Base-by-base conservation (phyloP, 2,888 invertebrate genomes). In the Cinara cedri region DNA sequence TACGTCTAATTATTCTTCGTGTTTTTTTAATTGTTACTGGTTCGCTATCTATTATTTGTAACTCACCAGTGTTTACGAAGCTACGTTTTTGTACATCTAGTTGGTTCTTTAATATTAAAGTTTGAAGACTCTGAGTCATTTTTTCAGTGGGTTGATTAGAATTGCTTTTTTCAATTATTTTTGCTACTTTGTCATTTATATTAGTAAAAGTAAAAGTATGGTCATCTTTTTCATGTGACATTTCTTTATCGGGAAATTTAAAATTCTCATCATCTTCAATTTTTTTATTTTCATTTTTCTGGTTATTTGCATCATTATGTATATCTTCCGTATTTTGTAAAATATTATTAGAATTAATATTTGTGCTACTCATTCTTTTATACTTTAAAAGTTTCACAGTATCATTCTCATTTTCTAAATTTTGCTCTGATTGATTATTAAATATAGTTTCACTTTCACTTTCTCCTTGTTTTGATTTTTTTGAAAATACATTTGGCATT, bases 401-500 rank as follows among this genome's bases (percentile, higher is more conserved):
- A 21, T 68, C 55, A 44, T 21, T 42, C 11, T 76, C 76, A 26
- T 46, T 78, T 13, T 70, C 78, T 54, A 44, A 1, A 46, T 1
- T 60, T 46, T 68, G n/a, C 1, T 6, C 16, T 21, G 8, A 14
- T 70, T 51, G 14, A 0, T 60, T 26, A 10, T 14, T 57, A 16
- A 34, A 0, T 3, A 49, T 1, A 49, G 34, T n/a, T 60, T 78
- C 65, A 24, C n/a, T 44, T n/a, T 75, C 78, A 42, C 21, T 68
- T 51, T 70, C 78, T 14, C 10, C 60, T 51, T 21, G 55, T 78
- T 70, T 78, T 49, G 49, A n/a, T 78, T 70, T 78, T 60, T 78
- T 78, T 1, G 21, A 19, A 78, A 78, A 78, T 16, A 78, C 70
- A 70, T 78, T 78, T 78, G 78, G 60, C 26, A 78, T 68, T 70